Base-by-base conservation (phyloP, 2,797 vertebrate species). In the Danionella dracula region DNA sequence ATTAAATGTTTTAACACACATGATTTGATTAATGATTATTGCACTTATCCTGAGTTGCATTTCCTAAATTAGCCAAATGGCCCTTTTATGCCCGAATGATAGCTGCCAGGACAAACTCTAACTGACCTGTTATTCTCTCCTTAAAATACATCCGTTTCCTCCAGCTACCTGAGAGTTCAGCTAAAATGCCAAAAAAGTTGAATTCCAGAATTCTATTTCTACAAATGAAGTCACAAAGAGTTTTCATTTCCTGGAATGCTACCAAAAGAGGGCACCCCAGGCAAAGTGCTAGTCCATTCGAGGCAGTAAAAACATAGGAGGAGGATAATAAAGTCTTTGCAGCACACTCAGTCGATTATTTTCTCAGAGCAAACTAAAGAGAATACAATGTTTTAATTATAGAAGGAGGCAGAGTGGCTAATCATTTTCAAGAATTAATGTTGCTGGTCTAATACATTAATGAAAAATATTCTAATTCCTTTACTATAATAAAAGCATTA, bases 261-360 rank as follows among this genome's bases (percentile, higher is more conserved):
- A 87, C 86, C 88, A 90, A 88, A 85, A 91, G 89, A 82, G 87
- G 89, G 88, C 88, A 89, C 87, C 81, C 83, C 81, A 89, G 66
- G 76, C 85, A 88, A 89, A 82, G 76, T 78, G 60, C 85, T 84
- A 78, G 57, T 51, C 72, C 69, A 61, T 68, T 66, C 29, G 53
- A 6, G 6, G 23, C 3, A 27, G 6, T 3, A 27, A 53, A 73
- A 74, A 23, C 10, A 13, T 35, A 48, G 20, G 4, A 60, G 1
- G 15, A 48, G 8, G 17, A 35, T 45, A 49, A 45, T 54, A 40
- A 41, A 21, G 55, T 21, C 21, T 48, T 76, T 50, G 59, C 71
- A 69, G 80, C 62, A 71, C 54, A 82, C 81, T 76, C 83, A 82
- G 81, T n/a, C n/a, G n/a, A n/a, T n/a, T n/a, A n/a, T n/a, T n/a